Evolutionary conservation across 2,113 vertebrate species (phyloP).

Genomic region (Stegostoma tigrinum): DNA sequence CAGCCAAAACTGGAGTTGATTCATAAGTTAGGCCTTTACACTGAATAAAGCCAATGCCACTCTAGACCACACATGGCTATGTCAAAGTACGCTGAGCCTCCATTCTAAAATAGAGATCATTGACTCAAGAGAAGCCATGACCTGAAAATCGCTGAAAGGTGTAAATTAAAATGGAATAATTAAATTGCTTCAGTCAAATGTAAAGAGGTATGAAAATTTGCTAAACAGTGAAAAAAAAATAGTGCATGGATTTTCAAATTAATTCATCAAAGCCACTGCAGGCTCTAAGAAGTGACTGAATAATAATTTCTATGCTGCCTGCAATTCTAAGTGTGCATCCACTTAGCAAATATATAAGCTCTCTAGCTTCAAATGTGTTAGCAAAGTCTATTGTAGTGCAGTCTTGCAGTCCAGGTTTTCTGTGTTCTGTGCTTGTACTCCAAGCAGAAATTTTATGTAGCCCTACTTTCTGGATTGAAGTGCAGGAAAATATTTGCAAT

Average conservation of each 20-base stretch:
- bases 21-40: not conserved
- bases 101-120: not conserved
- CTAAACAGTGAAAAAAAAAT: not conserved
- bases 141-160: not conserved
- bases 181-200: not conserved
- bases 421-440: not conserved
- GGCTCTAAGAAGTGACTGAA: not conserved
- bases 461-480: not conserved
- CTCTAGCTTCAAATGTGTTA: not conserved
- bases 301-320: not conserved
- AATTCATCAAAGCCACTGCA: not conserved
- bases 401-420: not conserved
- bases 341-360: not conserved
- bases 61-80: not conserved
- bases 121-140: not conserved
- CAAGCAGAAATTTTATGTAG: not conserved
- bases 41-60: not conserved
- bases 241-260: not conserved
- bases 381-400: not conserved
- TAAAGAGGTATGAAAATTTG: not conserved
- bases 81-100: not conserved
- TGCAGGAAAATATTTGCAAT: not conserved
- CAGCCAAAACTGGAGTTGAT: not conserved
- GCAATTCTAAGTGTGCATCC: not conserved
- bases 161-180: conserved; percentile 12